Percentiles rank a stretch among this genome's conserved stretches.
phyloP scores from a whole-genome alignment of 1,140 invertebrate species.

The Ostrea edulis region DNA sequence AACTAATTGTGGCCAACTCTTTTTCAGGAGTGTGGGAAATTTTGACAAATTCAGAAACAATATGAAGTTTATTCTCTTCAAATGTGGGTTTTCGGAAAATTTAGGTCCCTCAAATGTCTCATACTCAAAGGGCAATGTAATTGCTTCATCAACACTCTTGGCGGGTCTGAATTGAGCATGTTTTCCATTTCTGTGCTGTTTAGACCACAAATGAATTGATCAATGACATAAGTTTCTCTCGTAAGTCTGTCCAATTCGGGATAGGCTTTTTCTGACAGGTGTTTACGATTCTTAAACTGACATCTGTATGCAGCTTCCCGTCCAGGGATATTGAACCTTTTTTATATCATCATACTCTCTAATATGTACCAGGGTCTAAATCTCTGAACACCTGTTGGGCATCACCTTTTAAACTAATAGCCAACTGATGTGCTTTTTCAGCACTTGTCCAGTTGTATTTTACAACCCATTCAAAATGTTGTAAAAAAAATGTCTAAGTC shows the following conservation, averaged over 20 bases:
- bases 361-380: no score
- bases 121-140: conserved; percentile 27
- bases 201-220: conserved; percentile 39
- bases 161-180: conserved; percentile 11
- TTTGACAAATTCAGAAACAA: no score
- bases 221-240: neutral
- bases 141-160: conserved; percentile 21
- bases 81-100: no score
- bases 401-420: no score
- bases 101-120: no score
- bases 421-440: no score
- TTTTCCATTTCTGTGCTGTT: neutral
- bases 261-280: conserved; percentile 41
- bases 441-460: conserved; percentile 12
- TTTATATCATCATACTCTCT: neutral
- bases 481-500: neutral
- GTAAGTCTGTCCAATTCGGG: conserved; percentile 10
- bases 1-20: no score
- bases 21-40: no score
- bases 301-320: conserved; percentile 52
- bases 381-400: no score
- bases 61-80: no score
- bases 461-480: conserved; percentile 13
- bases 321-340: conserved; percentile 26
- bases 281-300: conserved; percentile 49